Conservation (phyloP, 2,888 invertebrate genomes). For the Rhamnusium bicolor region DNA sequence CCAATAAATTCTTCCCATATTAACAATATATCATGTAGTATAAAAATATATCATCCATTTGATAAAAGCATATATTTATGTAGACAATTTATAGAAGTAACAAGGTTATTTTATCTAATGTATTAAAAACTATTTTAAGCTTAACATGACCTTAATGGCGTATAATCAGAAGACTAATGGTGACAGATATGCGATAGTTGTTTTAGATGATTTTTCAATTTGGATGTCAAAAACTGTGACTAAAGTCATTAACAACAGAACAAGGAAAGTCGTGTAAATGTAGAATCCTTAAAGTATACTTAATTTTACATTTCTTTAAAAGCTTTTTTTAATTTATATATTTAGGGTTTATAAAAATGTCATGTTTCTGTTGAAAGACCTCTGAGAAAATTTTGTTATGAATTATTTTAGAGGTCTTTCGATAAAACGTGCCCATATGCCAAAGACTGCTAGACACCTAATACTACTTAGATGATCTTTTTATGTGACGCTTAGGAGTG, state of each 20-base stretch:
- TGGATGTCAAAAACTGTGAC: slow-evolving; percentile 46
- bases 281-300: not conserved
- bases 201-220: slow-evolving; percentile 59
- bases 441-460: no score
- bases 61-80: slow-evolving; percentile 32
- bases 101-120: slow-evolving; percentile 54
- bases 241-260: slow-evolving; percentile 9
- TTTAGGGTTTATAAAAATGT: no score
- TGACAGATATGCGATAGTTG: slow-evolving; percentile 56
- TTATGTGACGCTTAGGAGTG: no score
- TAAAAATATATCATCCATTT: slow-evolving; percentile 36
- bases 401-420: no score
- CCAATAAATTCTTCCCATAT: not conserved
- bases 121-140: slow-evolving; percentile 54
- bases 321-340: no score
- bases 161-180: slow-evolving; percentile 58
- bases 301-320: not conserved
- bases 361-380: no score
- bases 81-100: slow-evolving; percentile 46
- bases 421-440: no score
- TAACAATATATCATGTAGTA: slow-evolving; percentile 22
- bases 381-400: no score
- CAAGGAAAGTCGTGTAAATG: not conserved
- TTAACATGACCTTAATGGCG: slow-evolving; percentile 59
- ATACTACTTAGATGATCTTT: no score